Evolutionary conservation across 1,140 invertebrate genomes (phyloP), one percentile per base, ranked within the genome.

Genomic region (Drosophila mojavensis): DNA sequence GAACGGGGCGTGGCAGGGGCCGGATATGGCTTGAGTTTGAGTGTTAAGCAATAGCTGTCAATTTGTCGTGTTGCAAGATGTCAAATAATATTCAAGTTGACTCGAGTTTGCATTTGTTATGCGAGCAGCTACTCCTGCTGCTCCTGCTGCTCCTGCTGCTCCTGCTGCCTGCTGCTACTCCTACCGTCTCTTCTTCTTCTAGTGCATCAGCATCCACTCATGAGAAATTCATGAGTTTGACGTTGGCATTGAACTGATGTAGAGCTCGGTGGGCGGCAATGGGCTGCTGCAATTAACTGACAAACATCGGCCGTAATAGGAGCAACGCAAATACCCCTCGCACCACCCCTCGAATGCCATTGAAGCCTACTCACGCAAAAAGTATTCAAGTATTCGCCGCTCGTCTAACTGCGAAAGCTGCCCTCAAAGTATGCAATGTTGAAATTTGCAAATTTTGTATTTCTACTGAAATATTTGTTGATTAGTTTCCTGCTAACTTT

Each of bases 211-310:
- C 45, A 69, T 60, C 45, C 39, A 41, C 56, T 78, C 59, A 71
- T 79, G 76, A 79, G 30, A 41, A 65, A 81, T 81, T 79, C 78
- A 81, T 61, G 72, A 72, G 67, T 76, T 75, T 61, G 58, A 43
- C 66, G 62, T 30, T 62, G 26, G 36, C 24, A 61, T 28, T 11
- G 15, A 33, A 5, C 33, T 33, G 5, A 10, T 33, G 33, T 33
- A 33, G 33, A 17, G 58, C 10, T 20, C 11, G 9, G 13, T 26
- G 45, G 3, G 13, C 63, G 58, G n/a, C 43, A 33, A 47, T 20
- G 48, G 33, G 28, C 36, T 47, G 26, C 24, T 55, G 62, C 30
- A 55, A 39, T 65, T 56, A 65, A 64, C 33, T 45, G 51, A 45
- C 62, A 36, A 64, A 24, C 53, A 24, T 43, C 36, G 11, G 26